phyloP scores from a whole-genome alignment of 2,888 invertebrate genomes.

The Dolichopus griseipennis region DNA sequence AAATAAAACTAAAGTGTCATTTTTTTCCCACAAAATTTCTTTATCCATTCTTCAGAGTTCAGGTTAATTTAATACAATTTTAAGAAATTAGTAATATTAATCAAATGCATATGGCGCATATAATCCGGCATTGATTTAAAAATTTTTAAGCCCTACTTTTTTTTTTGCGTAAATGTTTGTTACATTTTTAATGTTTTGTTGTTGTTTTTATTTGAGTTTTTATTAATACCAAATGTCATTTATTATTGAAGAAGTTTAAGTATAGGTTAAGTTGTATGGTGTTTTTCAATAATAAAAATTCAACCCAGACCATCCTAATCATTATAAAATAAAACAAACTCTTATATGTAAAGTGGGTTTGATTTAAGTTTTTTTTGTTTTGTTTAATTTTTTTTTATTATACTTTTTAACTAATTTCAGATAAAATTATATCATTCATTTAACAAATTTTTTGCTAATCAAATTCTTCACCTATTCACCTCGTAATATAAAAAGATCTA shows the following conservation, averaged over 20 bases:
- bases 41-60: no score
- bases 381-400: no score
- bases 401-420: not conserved
- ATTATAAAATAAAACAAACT: not conserved
- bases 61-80: no score
- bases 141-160: not conserved
- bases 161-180: not conserved
- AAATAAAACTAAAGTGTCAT: no score
- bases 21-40: no score
- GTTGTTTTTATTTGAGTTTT: not conserved
- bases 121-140: not conserved
- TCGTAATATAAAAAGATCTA: not conserved
- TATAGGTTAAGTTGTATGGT: not conserved
- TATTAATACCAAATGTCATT: not conserved
- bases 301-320: no score
- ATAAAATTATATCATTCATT: conserved; percentile 4
- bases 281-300: no score
- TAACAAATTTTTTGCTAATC: not conserved
- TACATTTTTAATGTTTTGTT: not conserved
- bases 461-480: not conserved
- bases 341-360: not conserved
- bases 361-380: not conserved
- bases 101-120: not conserved
- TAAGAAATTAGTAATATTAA: not conserved
- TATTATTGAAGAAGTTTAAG: not conserved